Evolutionary conservation across 2,888 invertebrate genomes (phyloP).

Genomic region (Flabesymbios commensalis): DNA sequence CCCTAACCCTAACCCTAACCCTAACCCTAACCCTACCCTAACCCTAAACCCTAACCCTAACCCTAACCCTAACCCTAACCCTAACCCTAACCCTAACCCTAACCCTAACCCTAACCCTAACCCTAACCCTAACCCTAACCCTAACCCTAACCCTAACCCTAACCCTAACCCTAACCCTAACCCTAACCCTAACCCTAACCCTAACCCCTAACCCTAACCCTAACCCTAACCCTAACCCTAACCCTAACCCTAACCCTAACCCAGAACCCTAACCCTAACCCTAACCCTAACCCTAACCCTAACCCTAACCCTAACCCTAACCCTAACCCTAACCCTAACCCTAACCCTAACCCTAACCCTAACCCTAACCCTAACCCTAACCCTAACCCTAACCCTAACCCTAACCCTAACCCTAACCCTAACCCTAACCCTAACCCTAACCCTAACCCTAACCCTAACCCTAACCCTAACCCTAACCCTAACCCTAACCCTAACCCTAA

Average conservation of each 20-base stretch:
- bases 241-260: constrained; percentile 23
- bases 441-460: constrained; percentile 35
- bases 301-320: constrained; percentile 29
- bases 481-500: constrained; percentile 24
- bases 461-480: constrained; percentile 23
- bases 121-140: constrained; percentile 31
- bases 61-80: constrained; percentile 35
- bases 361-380: constrained; percentile 32
- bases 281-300: constrained; percentile 29
- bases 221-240: constrained; percentile 24
- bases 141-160: constrained; percentile 27
- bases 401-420: constrained; percentile 24
- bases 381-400: constrained; percentile 32
- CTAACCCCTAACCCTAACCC: constrained; percentile 22
- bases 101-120: constrained; percentile 27
- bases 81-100: constrained; percentile 35
- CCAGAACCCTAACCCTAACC: constrained; percentile 28
- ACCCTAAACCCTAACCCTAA: constrained; percentile 34
- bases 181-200: constrained; percentile 20
- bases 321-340: constrained; percentile 30
- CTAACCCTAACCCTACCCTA: constrained; percentile 27
- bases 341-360: constrained; percentile 30
- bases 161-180: constrained; percentile 26
- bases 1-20: constrained; percentile 30
- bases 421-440: constrained; percentile 25